phyloP scores from a whole-genome alignment of 2,113 vertebrate genomes.

The Pteruthius melanotis region DNA sequence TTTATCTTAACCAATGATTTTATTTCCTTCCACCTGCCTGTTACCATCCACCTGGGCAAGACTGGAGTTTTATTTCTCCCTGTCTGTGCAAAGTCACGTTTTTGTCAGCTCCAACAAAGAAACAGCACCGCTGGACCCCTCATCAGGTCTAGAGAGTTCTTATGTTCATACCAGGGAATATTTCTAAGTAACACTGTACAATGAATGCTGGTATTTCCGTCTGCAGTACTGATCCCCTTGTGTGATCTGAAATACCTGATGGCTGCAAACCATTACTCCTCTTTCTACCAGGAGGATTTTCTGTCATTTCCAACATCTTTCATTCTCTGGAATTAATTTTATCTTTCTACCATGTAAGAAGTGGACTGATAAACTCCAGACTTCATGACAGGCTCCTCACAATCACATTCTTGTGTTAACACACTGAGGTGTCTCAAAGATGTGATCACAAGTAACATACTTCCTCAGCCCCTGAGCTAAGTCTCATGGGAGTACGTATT shows the following conservation, averaged over 20 bases:
- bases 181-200: not conserved
- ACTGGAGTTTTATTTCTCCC: not conserved
- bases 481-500: not conserved
- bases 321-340: conserved; percentile 38
- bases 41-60: not conserved
- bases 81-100: not conserved
- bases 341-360: not conserved
- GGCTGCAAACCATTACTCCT: not conserved
- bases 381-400: not conserved
- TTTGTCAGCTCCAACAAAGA: not conserved
- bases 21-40: not conserved
- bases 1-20: not conserved
- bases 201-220: not conserved
- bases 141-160: not conserved
- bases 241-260: not conserved
- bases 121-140: not conserved
- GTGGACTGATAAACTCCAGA: conserved; percentile 41
- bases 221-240: not conserved
- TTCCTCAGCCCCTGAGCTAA: not conserved
- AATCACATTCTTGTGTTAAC: conserved; percentile 10
- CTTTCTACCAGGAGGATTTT: not conserved
- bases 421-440: not conserved
- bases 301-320: not conserved
- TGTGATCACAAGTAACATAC: not conserved
- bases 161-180: not conserved